Evolutionary conservation across 2,888 invertebrate species (phyloP).

Genomic region (Ophion costatus): DNA sequence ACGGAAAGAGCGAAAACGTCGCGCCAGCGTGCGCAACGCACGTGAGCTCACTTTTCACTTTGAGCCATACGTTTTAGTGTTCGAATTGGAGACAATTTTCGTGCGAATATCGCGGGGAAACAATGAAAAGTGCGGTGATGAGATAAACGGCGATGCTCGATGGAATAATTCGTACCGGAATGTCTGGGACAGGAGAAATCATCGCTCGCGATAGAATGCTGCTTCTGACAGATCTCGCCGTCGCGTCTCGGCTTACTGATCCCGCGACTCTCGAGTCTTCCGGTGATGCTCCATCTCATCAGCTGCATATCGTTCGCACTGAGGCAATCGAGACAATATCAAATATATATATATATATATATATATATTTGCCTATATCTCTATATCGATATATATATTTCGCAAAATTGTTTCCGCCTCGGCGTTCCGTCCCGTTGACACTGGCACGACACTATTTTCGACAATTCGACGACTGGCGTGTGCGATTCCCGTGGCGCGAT

Average conservation of each 20-base stretch:
- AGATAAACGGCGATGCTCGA: neutral
- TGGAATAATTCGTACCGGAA: constrained; percentile 70
- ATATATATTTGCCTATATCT: neutral
- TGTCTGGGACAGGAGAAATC: constrained; percentile 68
- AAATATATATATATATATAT: constrained; percentile 1
- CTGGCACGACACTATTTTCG: constrained; percentile 57
- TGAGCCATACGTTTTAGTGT: neutral
- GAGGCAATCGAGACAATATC: neutral
- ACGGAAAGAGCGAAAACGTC: neutral
- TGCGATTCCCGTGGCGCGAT: constrained; percentile 32
- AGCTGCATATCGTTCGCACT: constrained; percentile 75
- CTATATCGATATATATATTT: neutral
- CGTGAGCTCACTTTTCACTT: neutral
- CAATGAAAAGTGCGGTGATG: neutral
- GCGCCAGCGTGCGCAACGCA: neutral
- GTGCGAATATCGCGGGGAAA: neutral
- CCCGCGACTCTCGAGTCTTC: constrained; percentile 76
- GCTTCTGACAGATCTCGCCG: constrained; percentile 72
- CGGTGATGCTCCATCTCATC: constrained; percentile 81
- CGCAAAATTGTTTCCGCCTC: neutral
- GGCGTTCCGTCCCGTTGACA: constrained; percentile 19
- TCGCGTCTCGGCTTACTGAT: constrained; percentile 73
- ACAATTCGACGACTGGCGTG: constrained; percentile 58
- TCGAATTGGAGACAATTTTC: neutral
- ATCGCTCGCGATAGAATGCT: constrained; percentile 49